A percentile compares a stretch with the other conserved stretches of the same genome.
phyloP scores from a whole-genome alignment of 2,113 vertebrate species.

The Castor canadensis region DNA sequence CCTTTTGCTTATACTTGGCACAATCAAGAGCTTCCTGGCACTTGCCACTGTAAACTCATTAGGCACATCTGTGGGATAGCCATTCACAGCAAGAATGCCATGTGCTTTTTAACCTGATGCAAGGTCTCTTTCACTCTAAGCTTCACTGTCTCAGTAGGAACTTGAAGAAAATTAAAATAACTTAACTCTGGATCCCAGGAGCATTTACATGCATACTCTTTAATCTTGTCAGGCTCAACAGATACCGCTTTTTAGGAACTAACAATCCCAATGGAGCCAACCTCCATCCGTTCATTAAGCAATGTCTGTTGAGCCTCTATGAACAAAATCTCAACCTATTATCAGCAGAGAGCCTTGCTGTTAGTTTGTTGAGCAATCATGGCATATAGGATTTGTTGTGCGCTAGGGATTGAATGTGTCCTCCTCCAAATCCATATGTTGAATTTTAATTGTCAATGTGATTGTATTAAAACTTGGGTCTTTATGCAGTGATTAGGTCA shows the following conservation, averaged over 20 bases:
- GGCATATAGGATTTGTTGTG: not conserved
- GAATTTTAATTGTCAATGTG: not conserved
- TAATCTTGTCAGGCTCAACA: not conserved
- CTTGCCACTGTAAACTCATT: slow-evolving; percentile 4
- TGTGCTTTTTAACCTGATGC: slow-evolving; percentile 21
- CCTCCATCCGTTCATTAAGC: not conserved
- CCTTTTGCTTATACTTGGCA: not conserved
- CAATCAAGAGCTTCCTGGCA: not conserved
- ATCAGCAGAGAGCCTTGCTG: not conserved
- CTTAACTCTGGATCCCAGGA: not conserved
- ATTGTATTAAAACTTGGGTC: not conserved
- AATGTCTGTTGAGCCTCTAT: not conserved
- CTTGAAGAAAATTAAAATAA: slow-evolving; percentile 40
- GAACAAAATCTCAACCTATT: not conserved
- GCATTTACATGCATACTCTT: slow-evolving; percentile 39
- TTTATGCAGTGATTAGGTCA: not conserved
- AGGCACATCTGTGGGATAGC: slow-evolving; percentile 11
- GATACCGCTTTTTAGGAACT: slow-evolving; percentile 17
- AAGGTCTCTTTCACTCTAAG: slow-evolving; percentile 30
- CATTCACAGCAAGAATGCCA: not conserved
- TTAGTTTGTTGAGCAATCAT: not conserved
- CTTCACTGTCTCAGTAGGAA: slow-evolving; percentile 49
- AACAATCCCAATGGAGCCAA: not conserved
- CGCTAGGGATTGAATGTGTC: not conserved
- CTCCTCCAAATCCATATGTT: not conserved